phyloP scores from a whole-genome alignment of 1,140 invertebrate genomes.

The Aricia agestis region DNA sequence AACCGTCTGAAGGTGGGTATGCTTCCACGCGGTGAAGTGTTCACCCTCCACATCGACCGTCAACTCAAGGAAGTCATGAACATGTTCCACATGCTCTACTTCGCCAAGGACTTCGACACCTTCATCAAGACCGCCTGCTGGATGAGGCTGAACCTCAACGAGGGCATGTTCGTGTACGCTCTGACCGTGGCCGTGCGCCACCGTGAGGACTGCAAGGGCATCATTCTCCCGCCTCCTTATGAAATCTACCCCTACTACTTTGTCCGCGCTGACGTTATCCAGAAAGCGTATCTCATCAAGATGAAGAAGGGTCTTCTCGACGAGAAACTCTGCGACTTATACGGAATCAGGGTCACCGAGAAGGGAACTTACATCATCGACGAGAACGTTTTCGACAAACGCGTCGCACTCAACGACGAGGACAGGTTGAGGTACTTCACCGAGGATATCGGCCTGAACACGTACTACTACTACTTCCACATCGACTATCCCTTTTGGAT shows the following conservation, averaged over 20 bases:
- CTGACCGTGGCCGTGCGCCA: slow-evolving; percentile 79
- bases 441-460: slow-evolving; percentile 82
- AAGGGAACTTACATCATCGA: slow-evolving; percentile 64
- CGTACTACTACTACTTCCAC: slow-evolving; percentile 83
- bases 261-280: slow-evolving; percentile 78
- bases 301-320: slow-evolving; percentile 68
- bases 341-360: slow-evolving; percentile 62
- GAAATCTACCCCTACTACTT: slow-evolving; percentile 82
- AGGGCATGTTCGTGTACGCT: slow-evolving; percentile 80
- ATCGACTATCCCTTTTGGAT: slow-evolving; percentile 82
- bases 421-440: slow-evolving; percentile 79
- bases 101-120: slow-evolving; percentile 79
- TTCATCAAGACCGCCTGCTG: slow-evolving; percentile 79
- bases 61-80: slow-evolving; percentile 79
- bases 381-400: slow-evolving; percentile 64
- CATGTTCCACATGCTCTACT: slow-evolving; percentile 83
- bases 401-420: slow-evolving; percentile 54
- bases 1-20: slow-evolving; percentile 75
- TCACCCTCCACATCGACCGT: slow-evolving; percentile 77
- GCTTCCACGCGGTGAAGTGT: slow-evolving; percentile 78
- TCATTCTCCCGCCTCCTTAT: slow-evolving; percentile 80
- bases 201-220: slow-evolving; percentile 77
- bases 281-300: slow-evolving; percentile 78
- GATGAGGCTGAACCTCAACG: slow-evolving; percentile 79
- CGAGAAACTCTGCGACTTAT: slow-evolving; percentile 56